These are phyloP conservation scores for Hemichromis elongatus DNA, from an alignment of 2,113 vertebrate species.

Conservation along the genomic window DNA sequence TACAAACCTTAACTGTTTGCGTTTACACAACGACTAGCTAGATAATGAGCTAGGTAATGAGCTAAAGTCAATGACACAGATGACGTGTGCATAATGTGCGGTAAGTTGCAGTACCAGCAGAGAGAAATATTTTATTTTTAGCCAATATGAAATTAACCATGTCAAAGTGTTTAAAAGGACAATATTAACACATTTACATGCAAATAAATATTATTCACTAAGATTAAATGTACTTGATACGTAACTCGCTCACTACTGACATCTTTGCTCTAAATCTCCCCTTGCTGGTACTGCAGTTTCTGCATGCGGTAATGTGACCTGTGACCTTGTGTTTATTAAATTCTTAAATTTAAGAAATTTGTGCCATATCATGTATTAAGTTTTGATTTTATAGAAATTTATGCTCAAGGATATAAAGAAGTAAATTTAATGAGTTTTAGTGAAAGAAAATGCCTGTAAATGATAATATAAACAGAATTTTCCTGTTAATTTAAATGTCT, in stretches of 20 bases:
- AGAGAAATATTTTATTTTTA: neutral
- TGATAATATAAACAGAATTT: neutral
- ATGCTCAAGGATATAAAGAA: neutral
- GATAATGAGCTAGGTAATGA: neutral
- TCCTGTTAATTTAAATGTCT: neutral
- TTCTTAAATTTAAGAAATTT: neutral
- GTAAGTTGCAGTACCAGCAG: neutral
- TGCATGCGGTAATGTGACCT: neutral
- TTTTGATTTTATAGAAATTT: neutral
- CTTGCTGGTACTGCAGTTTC: neutral
- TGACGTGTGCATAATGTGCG: neutral
- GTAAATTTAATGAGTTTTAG: neutral
- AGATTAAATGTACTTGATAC: neutral
- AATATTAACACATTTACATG: neutral
- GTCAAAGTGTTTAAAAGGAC: neutral
- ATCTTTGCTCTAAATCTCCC: neutral
- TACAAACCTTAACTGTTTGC: neutral
- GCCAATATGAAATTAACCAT: neutral
- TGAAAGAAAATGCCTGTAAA: neutral
- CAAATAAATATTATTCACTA: neutral
- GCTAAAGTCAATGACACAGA: neutral
- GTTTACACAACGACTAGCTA: rapidly evolving
- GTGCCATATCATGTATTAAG: neutral
- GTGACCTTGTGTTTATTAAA: no score
- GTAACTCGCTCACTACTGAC: neutral